phyloP scores from a whole-genome alignment of 2,113 vertebrate species.

The Anhinga rufa region DNA sequence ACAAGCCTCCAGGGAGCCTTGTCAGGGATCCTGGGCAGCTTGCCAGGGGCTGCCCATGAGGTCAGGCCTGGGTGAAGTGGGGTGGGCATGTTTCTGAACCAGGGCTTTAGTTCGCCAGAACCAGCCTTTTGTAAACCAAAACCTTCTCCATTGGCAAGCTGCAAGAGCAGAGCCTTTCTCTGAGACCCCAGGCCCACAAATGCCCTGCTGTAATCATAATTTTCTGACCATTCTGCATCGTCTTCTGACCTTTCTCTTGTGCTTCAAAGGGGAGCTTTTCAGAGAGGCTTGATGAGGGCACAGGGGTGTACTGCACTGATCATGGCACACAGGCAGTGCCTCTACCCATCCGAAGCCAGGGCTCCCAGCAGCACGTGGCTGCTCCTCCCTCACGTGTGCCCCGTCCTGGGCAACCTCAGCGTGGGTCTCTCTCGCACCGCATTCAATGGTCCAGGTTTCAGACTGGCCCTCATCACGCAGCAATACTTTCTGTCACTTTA shows the following conservation, averaged over 20 bases:
- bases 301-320: rapidly evolving
- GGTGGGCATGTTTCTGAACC: rapidly evolving
- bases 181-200: neutral
- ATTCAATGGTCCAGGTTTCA: rapidly evolving
- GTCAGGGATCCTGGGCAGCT: neutral
- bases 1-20: neutral
- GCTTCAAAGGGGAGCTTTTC: conserved; percentile 69
- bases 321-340: rapidly evolving
- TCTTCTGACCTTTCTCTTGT: conserved; percentile 72
- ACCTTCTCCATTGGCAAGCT: neutral
- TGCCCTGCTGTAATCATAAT: neutral
- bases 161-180: neutral
- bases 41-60: rapidly evolving
- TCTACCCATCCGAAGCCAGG: rapidly evolving
- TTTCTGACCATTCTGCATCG: conserved; percentile 61
- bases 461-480: neutral
- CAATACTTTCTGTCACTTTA: neutral
- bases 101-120: neutral
- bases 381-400: rapidly evolving
- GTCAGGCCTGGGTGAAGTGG: neutral
- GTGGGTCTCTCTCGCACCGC: rapidly evolving
- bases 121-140: neutral
- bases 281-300: neutral
- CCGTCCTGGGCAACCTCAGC: rapidly evolving
- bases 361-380: neutral